These are phyloP conservation scores for Urocyon cinereoargenteus DNA, from an alignment of 2,797 vertebrate species.

Conservation along the genomic window DNA sequence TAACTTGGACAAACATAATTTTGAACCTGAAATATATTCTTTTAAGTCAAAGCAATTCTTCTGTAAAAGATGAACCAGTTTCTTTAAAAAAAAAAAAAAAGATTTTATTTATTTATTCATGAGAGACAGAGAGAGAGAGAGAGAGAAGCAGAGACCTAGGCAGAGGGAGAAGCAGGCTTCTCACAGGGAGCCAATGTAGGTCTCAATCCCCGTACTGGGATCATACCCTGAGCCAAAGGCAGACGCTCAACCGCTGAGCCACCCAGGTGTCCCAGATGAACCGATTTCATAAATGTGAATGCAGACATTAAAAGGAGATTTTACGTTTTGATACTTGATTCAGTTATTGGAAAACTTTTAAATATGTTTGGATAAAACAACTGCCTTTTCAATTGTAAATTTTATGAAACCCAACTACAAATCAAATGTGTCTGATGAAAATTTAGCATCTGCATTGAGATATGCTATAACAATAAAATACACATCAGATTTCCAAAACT, in stretches of 20 bases:
- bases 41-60: slow-evolving; percentile 6
- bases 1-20: background rate
- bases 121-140: too few relatives aligned
- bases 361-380: background rate
- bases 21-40: background rate
- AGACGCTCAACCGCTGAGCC: too few relatives aligned
- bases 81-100: too few relatives aligned
- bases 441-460: background rate
- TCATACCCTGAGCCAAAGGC: too few relatives aligned
- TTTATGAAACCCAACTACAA: background rate
- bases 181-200: too few relatives aligned
- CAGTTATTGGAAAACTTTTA: background rate
- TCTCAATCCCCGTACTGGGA: too few relatives aligned
- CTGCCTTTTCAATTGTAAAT: background rate
- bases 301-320: background rate
- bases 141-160: too few relatives aligned
- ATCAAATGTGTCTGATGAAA: background rate
- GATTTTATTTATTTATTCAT: too few relatives aligned
- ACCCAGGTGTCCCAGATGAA: background rate
- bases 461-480: background rate
- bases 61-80: background rate
- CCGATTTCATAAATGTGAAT: background rate
- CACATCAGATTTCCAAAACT: background rate
- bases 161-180: too few relatives aligned
- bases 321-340: background rate